Conservation (phyloP, 2,888 invertebrate genomes). For the Caenorhabditis sp. region DNA sequence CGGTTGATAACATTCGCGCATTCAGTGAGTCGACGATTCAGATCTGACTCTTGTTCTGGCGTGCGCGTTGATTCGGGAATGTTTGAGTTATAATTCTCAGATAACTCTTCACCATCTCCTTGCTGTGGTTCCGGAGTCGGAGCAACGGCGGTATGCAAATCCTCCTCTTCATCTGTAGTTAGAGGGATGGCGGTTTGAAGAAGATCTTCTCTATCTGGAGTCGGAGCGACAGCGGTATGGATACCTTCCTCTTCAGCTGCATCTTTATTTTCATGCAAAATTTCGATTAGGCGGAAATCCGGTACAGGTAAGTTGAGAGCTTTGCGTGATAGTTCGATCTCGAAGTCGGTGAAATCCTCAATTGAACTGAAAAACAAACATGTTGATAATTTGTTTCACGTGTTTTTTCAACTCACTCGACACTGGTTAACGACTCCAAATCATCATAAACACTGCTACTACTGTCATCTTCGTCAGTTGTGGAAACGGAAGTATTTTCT, state of each 20-base stretch:
- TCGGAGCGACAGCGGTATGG: too few species aligned
- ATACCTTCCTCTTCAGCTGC: background rate
- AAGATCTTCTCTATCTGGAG: too few species aligned
- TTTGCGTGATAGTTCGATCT: background rate
- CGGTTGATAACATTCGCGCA: background rate
- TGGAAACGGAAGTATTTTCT: background rate
- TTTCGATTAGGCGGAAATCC: too few species aligned
- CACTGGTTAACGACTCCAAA: background rate
- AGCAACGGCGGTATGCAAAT: conserved; percentile 6
- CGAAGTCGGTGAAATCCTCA: background rate
- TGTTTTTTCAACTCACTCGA: background rate
- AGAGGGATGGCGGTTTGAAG: background rate
- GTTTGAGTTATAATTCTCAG: too few species aligned
- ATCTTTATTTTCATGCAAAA: too few species aligned
- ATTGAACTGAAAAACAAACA: background rate
- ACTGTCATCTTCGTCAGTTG: background rate
- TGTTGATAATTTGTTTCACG: background rate
- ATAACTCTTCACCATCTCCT: background rate
- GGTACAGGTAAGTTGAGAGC: too few species aligned
- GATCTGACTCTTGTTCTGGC: background rate
- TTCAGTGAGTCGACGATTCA: too few species aligned
- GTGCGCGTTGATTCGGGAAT: too few species aligned
- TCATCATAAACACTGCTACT: background rate
- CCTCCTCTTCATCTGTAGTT: conserved; percentile 5
- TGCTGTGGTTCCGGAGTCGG: conserved; percentile 5